A percentile compares a stretch with the other conserved stretches of the same genome.
phyloP scores from a whole-genome alignment of 2,888 invertebrate genomes.

The Isoperla grammatica region DNA sequence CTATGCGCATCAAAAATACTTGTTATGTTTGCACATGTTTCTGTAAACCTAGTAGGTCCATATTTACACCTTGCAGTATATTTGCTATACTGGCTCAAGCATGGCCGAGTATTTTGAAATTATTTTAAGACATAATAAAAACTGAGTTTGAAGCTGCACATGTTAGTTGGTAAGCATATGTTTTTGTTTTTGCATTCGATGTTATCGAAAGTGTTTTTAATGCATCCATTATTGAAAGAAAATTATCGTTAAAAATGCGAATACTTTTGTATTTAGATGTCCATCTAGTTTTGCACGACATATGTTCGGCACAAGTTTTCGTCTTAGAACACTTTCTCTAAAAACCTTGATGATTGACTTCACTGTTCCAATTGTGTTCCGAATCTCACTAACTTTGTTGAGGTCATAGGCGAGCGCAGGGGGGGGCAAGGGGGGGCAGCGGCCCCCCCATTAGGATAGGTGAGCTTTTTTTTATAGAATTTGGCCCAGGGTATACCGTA shows the following conservation, averaged over 20 bases:
- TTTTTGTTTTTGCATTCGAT: background rate
- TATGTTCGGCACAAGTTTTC: slow-evolving; percentile 27
- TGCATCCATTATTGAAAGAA: slow-evolving; percentile 19
- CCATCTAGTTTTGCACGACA: slow-evolving; percentile 23
- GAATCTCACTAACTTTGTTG: slow-evolving; percentile 29
- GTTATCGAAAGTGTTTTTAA: background rate
- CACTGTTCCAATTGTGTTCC: slow-evolving; percentile 32
- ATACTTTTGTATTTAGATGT: slow-evolving; percentile 31
- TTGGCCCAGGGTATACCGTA: no score
- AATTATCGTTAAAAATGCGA: slow-evolving; percentile 29
- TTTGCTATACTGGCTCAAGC: background rate
- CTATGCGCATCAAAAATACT: background rate
- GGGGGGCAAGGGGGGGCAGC: no score
- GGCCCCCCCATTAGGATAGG: no score
- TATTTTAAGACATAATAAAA: background rate
- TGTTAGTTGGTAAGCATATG: no score
- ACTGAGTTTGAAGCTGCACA: background rate
- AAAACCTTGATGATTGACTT: slow-evolving; percentile 34
- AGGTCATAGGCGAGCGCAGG: no score
- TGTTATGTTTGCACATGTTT: background rate
- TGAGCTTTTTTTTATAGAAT: no score
- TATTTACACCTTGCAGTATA: background rate
- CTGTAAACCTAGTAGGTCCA: background rate
- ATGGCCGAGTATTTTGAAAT: background rate
- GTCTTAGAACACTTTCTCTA: slow-evolving; percentile 30